Evolutionary conservation across 2,888 invertebrate genomes (phyloP).

Genomic region (Mactromeris polynyma): DNA sequence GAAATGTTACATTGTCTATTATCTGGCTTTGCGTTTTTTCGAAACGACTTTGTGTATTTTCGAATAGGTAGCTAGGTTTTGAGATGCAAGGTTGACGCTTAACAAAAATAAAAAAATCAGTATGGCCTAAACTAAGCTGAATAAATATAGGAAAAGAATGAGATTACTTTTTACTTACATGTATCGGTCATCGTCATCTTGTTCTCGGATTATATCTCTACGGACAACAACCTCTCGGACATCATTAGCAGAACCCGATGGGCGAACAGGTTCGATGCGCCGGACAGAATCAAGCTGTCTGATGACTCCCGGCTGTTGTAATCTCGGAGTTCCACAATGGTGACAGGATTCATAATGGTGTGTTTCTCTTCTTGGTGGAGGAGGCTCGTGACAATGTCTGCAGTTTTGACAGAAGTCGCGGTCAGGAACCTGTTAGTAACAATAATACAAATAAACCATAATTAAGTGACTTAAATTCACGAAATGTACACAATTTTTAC

Average conservation of each 20-base stretch:
- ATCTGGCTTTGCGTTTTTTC: too few relatives aligned
- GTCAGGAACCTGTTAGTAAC: too few relatives aligned
- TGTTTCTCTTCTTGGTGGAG: background rate
- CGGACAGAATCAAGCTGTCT: background rate
- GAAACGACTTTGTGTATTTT: too few relatives aligned
- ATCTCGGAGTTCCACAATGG: background rate
- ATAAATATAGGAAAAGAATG: too few relatives aligned
- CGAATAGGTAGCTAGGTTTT: too few relatives aligned
- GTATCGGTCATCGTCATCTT: background rate
- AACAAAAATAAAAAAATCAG: too few relatives aligned
- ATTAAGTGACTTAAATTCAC: too few relatives aligned
- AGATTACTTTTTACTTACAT: background rate
- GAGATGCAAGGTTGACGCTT: too few relatives aligned
- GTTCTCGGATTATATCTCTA: background rate
- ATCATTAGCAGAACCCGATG: background rate
- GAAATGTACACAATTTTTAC: too few relatives aligned
- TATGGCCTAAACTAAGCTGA: too few relatives aligned
- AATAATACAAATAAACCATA: too few relatives aligned
- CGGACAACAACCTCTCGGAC: background rate
- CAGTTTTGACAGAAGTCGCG: background rate
- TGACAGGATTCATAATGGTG: background rate
- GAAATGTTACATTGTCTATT: too few relatives aligned
- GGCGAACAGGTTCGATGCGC: background rate
- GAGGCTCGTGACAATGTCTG: background rate
- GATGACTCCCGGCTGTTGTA: background rate